Evolutionary conservation across 2,113 vertebrate species (phyloP).

Genomic region (Mobula birostris): DNA sequence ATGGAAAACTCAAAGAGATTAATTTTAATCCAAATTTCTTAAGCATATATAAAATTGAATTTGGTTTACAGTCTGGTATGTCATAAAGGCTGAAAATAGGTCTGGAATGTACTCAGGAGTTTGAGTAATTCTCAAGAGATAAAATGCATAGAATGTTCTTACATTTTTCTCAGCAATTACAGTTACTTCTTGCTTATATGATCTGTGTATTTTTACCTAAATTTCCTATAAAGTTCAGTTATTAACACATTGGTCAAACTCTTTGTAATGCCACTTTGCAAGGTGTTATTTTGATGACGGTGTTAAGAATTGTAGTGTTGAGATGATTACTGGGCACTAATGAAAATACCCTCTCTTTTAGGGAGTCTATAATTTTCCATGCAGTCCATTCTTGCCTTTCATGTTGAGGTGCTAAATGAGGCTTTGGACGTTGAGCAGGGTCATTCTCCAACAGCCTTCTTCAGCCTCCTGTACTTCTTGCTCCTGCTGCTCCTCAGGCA

Average conservation of each 20-base stretch:
- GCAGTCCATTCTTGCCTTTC: too few species aligned
- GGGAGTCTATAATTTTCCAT: too few species aligned
- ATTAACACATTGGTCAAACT: background rate
- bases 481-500: too few species aligned
- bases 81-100: background rate
- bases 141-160: background rate
- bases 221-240: background rate
- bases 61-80: background rate
- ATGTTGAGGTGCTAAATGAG: too few species aligned
- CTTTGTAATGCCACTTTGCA: background rate
- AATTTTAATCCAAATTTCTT: conserved; percentile 17
- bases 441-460: too few species aligned
- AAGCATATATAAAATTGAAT: background rate
- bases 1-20: background rate
- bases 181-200: background rate
- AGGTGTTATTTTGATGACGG: background rate
- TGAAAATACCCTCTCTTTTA: too few species aligned
- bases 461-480: too few species aligned
- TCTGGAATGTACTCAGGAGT: background rate
- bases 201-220: background rate
- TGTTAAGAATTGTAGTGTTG: too few species aligned
- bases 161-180: background rate
- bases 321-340: too few species aligned
- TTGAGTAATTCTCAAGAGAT: background rate
- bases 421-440: too few species aligned